Conservation (phyloP, 2,797 vertebrate genomes). For the Gorsachius magnificus region DNA sequence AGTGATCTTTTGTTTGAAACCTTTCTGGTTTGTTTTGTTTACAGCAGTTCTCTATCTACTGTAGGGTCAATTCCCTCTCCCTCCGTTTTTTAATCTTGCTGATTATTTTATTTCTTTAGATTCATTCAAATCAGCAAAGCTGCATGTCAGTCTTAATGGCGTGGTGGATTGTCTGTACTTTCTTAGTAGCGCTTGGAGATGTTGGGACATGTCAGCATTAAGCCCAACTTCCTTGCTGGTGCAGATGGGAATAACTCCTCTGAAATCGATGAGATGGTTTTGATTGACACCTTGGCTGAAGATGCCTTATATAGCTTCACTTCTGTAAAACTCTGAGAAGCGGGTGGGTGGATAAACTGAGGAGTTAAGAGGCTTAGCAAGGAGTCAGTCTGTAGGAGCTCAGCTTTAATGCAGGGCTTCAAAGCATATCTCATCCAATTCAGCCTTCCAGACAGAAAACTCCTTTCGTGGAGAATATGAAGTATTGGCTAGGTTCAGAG, state of each 20-base stretch:
- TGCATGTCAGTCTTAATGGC: background rate
- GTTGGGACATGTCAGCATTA: background rate
- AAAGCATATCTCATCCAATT: conserved; percentile 24
- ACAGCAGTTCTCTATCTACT: background rate
- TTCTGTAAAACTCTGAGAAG: background rate
- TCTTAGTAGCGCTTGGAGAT: background rate
- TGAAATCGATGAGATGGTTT: background rate
- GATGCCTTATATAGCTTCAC: background rate
- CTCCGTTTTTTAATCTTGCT: background rate
- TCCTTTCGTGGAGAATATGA: background rate
- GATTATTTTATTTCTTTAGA: background rate
- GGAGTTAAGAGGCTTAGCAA: conserved; percentile 52
- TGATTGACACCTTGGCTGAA: background rate
- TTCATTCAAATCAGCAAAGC: background rate
- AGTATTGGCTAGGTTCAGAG: background rate
- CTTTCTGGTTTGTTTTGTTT: background rate
- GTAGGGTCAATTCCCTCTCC: background rate
- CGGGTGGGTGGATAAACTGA: conserved; percentile 1
- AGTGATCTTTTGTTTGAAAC: background rate
- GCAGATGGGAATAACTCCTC: background rate
- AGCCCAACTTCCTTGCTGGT: background rate
- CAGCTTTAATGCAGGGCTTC: conserved; percentile 12
- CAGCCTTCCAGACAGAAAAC: conserved; percentile 18
- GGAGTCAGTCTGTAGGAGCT: conserved; percentile 27
- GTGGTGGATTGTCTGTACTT: background rate